Evolutionary conservation across 2,888 invertebrate genomes (phyloP).

Genomic region (Ptilodon capucinus): DNA sequence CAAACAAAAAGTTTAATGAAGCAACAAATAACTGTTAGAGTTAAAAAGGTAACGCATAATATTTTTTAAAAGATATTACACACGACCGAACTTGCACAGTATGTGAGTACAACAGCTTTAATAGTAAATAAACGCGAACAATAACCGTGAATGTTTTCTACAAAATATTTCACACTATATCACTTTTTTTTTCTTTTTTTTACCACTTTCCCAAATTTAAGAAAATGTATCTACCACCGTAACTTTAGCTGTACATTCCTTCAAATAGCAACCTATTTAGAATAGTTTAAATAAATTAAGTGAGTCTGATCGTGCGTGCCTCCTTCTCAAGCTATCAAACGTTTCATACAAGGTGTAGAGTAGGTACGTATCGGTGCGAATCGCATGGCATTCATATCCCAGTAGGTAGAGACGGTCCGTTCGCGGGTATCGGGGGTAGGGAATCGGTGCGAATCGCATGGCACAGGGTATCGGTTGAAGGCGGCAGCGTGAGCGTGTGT

Average conservation of each 20-base stretch:
- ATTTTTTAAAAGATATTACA: too few species aligned
- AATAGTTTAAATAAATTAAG: neutral
- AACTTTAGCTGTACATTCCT: too few species aligned
- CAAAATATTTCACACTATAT: neutral
- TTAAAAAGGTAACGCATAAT: too few species aligned
- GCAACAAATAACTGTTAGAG: too few species aligned
- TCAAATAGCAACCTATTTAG: neutral
- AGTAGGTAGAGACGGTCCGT: slow-evolving; percentile 13
- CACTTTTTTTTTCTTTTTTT: too few species aligned
- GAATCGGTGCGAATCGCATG: slow-evolving; percentile 49
- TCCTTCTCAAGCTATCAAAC: neutral
- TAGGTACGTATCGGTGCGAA: neutral
- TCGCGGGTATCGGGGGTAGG: slow-evolving; percentile 33
- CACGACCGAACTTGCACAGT: too few species aligned
- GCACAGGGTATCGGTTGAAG: slow-evolving; percentile 51
- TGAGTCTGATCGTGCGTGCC: neutral
- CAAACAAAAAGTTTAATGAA: too few species aligned
- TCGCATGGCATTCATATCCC: neutral
- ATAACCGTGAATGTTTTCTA: too few species aligned
- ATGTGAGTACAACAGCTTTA: too few species aligned
- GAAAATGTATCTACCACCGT: too few species aligned
- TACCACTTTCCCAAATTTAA: too few species aligned
- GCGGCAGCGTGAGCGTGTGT: slow-evolving; percentile 71
- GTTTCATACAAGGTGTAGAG: neutral
- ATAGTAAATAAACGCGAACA: too few species aligned